Conservation (phyloP, 1,140 invertebrate genomes). For the Ephestia elutella region DNA sequence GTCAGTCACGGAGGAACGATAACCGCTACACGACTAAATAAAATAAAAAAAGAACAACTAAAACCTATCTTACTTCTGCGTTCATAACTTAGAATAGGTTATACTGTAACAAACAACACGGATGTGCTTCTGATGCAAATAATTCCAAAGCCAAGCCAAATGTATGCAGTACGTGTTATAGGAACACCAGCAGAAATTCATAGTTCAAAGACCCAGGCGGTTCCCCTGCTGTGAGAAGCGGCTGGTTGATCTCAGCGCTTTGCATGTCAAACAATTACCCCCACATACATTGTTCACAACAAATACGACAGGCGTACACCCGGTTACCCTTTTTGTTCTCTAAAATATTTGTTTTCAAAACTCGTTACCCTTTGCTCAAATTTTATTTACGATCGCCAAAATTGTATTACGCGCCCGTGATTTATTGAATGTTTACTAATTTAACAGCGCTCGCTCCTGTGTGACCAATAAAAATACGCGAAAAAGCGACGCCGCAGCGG, state of each 20-base stretch:
- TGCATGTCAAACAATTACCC: conserved; percentile 69
- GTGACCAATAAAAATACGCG: conserved; percentile 44
- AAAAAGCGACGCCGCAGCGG: conserved; percentile 39
- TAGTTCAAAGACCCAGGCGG: conserved; percentile 34
- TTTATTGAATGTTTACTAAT: conserved; percentile 61
- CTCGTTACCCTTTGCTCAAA: conserved; percentile 52
- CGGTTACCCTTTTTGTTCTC: conserved; percentile 51
- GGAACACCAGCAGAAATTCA: background rate
- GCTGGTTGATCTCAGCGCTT: conserved; percentile 61
- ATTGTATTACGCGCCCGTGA: conserved; percentile 40
- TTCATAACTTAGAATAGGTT: conserved; percentile 8
- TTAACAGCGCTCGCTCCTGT: conserved; percentile 29
- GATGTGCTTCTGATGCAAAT: conserved; percentile 13
- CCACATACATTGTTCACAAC: conserved; percentile 51
- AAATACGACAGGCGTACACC: conserved; percentile 53
- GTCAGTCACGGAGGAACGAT: conserved; percentile 29
- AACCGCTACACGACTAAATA: conserved; percentile 8
- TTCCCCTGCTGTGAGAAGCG: conserved; percentile 34
- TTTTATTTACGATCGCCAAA: conserved; percentile 52
- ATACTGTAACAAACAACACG: conserved; percentile 6
- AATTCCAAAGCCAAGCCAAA: conserved; percentile 8
- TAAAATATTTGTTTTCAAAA: conserved; percentile 62
- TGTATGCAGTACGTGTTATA: conserved; percentile 5
- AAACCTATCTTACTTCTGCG: too few species aligned
- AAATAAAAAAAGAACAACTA: conserved; percentile 6